phyloP scores from a whole-genome alignment of 2,888 invertebrate species.

The Leptopilina syphax region DNA sequence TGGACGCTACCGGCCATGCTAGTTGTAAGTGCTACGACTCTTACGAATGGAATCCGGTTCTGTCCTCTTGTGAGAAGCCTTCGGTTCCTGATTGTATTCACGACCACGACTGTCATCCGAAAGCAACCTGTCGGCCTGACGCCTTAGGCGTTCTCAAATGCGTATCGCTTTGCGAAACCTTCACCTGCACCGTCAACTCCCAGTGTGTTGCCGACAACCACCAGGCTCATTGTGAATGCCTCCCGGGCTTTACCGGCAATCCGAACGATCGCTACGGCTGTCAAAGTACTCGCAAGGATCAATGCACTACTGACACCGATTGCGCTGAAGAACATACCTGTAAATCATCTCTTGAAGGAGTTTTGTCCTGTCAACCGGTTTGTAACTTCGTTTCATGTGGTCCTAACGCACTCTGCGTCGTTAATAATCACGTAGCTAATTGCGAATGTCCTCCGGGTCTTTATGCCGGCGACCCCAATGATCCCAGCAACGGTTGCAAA shows the following conservation, averaged over 20 bases:
- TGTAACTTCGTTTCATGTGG: slow-evolving; percentile 89
- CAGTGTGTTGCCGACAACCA: slow-evolving; percentile 87
- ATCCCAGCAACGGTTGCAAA: slow-evolving; percentile 85
- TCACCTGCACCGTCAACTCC: slow-evolving; percentile 91
- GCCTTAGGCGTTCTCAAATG: slow-evolving; percentile 92
- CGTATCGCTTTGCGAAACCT: slow-evolving; percentile 86
- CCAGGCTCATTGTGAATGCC: slow-evolving; percentile 89
- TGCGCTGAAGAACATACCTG: slow-evolving; percentile 91
- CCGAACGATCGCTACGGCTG: slow-evolving; percentile 95
- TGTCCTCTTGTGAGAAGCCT: slow-evolving; percentile 90
- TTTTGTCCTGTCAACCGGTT: slow-evolving; percentile 85
- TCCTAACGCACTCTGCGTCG: slow-evolving; percentile 91
- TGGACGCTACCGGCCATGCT: slow-evolving; percentile 83
- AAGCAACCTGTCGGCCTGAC: slow-evolving; percentile 88
- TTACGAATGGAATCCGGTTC: slow-evolving; percentile 90
- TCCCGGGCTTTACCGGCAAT: slow-evolving; percentile 90
- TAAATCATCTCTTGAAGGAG: slow-evolving; percentile 79
- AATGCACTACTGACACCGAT: slow-evolving; percentile 88
- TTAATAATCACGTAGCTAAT: slow-evolving; percentile 92
- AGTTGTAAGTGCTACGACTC: slow-evolving; percentile 88
- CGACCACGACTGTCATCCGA: slow-evolving; percentile 84
- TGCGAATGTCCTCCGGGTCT: slow-evolving; percentile 94
- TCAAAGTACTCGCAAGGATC: slow-evolving; percentile 83
- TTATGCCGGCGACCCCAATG: slow-evolving; percentile 91
- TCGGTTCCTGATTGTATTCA: slow-evolving; percentile 88